These are phyloP conservation scores for Dendrocincla fuliginosa DNA, from an alignment of 2,797 vertebrate genomes.

Conservation along the genomic window DNA sequence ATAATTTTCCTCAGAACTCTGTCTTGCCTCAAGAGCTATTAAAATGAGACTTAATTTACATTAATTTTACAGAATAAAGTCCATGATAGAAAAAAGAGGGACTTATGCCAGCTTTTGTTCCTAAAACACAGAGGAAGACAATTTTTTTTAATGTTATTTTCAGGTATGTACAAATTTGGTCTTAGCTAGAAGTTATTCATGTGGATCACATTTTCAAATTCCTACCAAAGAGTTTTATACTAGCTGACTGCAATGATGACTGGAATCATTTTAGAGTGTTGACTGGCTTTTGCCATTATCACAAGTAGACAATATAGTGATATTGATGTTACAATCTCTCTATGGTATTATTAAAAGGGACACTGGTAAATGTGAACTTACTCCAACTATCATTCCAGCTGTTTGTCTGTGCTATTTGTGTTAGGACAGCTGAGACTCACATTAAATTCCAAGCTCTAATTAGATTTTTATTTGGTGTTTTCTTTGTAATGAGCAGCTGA, in stretches of 20 bases:
- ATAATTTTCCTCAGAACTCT: background rate
- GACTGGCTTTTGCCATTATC: background rate
- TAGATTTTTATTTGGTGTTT: conserved; percentile 48
- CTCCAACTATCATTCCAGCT: conserved; percentile 75
- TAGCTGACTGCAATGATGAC: background rate
- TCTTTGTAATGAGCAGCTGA: background rate
- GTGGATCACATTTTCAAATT: background rate
- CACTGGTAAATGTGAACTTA: background rate
- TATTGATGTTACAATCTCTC: background rate
- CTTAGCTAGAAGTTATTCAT: background rate
- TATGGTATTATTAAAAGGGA: background rate
- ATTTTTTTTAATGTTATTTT: background rate
- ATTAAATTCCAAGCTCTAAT: background rate
- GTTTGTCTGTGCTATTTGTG: conserved; percentile 48
- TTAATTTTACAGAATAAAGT: background rate
- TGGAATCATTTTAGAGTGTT: background rate
- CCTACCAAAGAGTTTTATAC: background rate
- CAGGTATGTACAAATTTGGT: background rate
- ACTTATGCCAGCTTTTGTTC: background rate
- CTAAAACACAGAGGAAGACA: background rate
- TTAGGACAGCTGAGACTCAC: conserved; percentile 39
- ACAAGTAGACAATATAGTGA: background rate
- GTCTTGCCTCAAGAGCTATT: background rate
- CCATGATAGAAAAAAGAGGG: background rate
- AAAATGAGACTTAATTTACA: background rate